Percentiles rank a stretch among this genome's conserved stretches.
These are phyloP conservation scores for Brotula barbata DNA, from an alignment of 2,797 vertebrate species.

Conservation along the genomic window DNA sequence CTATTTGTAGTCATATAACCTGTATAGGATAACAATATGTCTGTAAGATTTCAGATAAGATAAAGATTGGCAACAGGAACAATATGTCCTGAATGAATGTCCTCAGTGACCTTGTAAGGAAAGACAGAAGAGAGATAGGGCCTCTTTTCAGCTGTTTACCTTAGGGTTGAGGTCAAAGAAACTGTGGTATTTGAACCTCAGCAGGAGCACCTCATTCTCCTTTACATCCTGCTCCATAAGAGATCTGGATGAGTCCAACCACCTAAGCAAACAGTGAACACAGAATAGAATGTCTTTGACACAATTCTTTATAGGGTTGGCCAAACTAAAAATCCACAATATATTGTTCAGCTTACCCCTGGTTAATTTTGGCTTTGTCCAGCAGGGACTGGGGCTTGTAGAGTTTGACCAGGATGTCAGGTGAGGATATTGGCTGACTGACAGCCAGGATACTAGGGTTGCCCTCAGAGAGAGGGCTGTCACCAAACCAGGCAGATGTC, in stretches of 20 bases:
- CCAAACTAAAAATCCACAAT: conserved; percentile 28
- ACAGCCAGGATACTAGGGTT: conserved; percentile 98
- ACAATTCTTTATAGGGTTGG: not conserved
- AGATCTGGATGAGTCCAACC: conserved; percentile 97
- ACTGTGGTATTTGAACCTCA: conserved; percentile 99
- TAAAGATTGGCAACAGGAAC: not conserved
- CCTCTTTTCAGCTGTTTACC: conserved; percentile 72
- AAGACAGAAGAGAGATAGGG: not conserved
- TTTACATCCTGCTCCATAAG: conserved; percentile 99
- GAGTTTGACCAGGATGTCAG: conserved; percentile 93
- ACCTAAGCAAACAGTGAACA: conserved; percentile 74
- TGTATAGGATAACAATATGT: too few relatives aligned
- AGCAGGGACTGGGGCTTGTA: conserved; percentile 97
- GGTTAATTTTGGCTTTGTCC: conserved; percentile 99
- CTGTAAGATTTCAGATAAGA: not conserved
- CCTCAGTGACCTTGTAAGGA: not conserved
- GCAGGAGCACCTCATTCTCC: conserved; percentile 95
- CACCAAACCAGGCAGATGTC: conserved; percentile 97
- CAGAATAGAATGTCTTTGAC: not conserved
- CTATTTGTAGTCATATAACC: too few relatives aligned
- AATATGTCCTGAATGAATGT: not conserved
- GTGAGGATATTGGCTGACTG: conserved; percentile 95
- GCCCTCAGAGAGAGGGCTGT: conserved; percentile 96
- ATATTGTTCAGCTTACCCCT: conserved; percentile 85
- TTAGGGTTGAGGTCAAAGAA: conserved; percentile 99